phyloP scores from a whole-genome alignment of 2,888 invertebrate species.

The Calliphora vomitoria region DNA sequence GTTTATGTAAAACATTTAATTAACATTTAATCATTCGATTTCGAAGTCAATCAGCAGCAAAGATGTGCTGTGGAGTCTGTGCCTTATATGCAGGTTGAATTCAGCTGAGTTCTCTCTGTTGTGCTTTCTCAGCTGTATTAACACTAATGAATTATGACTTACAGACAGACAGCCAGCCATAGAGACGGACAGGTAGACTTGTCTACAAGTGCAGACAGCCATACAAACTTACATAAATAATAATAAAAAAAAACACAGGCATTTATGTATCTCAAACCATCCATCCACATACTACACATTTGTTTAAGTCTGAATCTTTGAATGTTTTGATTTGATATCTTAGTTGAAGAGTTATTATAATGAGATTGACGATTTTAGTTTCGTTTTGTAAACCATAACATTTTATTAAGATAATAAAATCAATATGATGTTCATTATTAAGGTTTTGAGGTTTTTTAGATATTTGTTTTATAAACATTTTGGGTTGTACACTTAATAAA shows the following conservation, averaged over 20 bases:
- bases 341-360: slow-evolving; percentile 65
- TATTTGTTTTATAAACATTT: neutral
- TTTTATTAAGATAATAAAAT: slow-evolving; percentile 84
- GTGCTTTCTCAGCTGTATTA: slow-evolving; percentile 48
- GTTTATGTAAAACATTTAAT: slow-evolving; percentile 73
- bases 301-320: neutral
- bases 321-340: slow-evolving; percentile 43
- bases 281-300: too few relatives aligned
- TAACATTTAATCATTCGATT: slow-evolving; percentile 72
- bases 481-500: slow-evolving; percentile 15
- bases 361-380: slow-evolving; percentile 70
- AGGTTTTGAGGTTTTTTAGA: neutral
- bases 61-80: neutral
- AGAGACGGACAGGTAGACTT: slow-evolving; percentile 31
- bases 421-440: slow-evolving; percentile 82
- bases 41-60: slow-evolving; percentile 48
- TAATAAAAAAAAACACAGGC: neutral
- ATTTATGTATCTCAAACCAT: neutral
- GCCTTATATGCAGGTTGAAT: neutral
- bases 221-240: slow-evolving; percentile 12
- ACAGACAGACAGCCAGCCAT: slow-evolving; percentile 49
- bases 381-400: slow-evolving; percentile 80
- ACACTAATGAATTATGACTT: slow-evolving; percentile 71
- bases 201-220: slow-evolving; percentile 59
- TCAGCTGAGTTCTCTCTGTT: neutral